phyloP scores from a whole-genome alignment of 2,797 vertebrate species.

The Alauda arvensis region DNA sequence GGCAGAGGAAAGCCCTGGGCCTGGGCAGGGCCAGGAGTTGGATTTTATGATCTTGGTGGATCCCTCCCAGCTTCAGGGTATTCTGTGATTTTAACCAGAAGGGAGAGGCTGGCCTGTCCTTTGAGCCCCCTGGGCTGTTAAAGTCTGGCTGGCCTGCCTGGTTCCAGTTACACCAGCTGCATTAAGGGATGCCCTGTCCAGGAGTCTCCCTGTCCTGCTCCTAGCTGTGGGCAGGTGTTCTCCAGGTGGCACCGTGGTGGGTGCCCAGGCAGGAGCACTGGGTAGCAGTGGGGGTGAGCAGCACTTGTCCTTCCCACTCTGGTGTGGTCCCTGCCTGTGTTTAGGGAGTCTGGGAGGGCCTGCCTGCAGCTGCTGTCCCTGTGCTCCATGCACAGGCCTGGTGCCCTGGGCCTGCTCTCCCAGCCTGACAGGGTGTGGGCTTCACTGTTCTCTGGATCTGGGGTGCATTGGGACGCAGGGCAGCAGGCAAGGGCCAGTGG shows the following conservation, averaged over 20 bases:
- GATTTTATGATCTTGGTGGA: not conserved
- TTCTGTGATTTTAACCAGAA: not conserved
- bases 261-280: not conserved
- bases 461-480: not conserved
- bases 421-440: not conserved
- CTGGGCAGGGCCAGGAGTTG: not conserved
- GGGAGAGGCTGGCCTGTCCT: not conserved
- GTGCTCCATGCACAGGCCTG: rapidly evolving
- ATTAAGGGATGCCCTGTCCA: not conserved
- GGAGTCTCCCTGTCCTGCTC: not conserved
- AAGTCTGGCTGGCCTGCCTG: not conserved
- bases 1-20: not conserved
- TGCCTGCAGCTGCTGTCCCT: not conserved
- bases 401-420: not conserved
- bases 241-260: not conserved
- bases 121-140: not conserved
- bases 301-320: not conserved
- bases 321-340: not conserved
- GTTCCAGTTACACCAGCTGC: not conserved
- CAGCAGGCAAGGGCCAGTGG: not conserved
- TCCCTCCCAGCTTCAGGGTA: not conserved
- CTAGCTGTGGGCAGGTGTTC: not conserved
- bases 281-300: not conserved
- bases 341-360: not conserved
- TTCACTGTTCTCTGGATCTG: not conserved